Evolutionary conservation across 1,140 invertebrate genomes (phyloP).

Genomic region (Sitophilus oryzae): DNA sequence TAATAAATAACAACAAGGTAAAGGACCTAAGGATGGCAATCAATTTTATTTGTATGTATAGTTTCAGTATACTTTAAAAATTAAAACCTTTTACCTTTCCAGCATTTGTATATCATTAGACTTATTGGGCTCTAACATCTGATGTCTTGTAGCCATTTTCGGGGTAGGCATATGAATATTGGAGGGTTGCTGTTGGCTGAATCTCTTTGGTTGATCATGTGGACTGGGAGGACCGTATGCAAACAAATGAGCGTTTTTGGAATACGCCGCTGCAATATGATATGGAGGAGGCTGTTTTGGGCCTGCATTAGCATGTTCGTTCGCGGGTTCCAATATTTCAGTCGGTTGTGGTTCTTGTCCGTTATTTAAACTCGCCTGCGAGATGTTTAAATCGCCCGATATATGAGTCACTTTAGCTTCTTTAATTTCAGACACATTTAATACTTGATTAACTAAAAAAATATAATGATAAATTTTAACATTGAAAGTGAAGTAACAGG

Average conservation of each 20-base stretch:
- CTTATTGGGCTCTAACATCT: constrained; percentile 14
- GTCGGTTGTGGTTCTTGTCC: constrained; percentile 22
- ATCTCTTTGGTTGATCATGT: constrained; percentile 39
- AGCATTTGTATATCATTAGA: background rate
- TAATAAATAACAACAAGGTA: too few relatives aligned
- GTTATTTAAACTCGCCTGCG: constrained; percentile 27
- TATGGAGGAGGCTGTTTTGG: constrained; percentile 57
- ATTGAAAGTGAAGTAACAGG: too few relatives aligned
- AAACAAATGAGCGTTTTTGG: constrained; percentile 54
- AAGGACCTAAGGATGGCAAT: too few relatives aligned
- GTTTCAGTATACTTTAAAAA: constrained; percentile 1
- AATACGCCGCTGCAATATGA: constrained; percentile 63
- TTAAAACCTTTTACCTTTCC: background rate
- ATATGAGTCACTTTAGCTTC: constrained; percentile 42
- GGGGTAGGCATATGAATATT: constrained; percentile 38
- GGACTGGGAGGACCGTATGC: constrained; percentile 30
- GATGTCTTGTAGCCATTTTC: constrained; percentile 29
- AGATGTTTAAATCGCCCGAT: constrained; percentile 27
- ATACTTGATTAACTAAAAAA: constrained; percentile 21
- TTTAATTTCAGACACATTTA: constrained; percentile 39
- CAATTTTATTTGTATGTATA: too few relatives aligned
- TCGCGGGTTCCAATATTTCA: constrained; percentile 22
- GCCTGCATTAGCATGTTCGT: constrained; percentile 20
- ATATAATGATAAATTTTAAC: background rate
- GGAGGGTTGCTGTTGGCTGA: constrained; percentile 39